Evolutionary conservation across 2,113 vertebrate species (phyloP).

Genomic region (Steatornis caripensis): DNA sequence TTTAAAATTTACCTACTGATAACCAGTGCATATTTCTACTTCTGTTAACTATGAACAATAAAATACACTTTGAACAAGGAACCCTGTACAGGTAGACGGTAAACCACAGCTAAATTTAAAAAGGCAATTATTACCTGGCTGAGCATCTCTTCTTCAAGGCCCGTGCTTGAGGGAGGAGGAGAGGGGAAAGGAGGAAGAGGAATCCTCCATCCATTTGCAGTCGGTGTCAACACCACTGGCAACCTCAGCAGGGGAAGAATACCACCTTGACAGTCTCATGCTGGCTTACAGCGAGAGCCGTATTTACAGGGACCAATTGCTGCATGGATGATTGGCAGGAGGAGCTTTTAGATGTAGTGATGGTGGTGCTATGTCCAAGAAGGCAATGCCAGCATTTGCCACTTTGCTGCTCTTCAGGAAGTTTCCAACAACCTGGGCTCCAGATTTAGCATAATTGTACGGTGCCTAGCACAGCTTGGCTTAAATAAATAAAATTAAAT

Average conservation of each 20-base stretch:
- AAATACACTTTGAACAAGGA: not conserved
- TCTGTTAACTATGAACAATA: not conserved
- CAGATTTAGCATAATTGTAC: not conserved
- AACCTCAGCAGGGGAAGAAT: not conserved
- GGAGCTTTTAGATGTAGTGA: not conserved
- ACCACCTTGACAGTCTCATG: not conserved
- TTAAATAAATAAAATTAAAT: not conserved
- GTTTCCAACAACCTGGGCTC: not conserved
- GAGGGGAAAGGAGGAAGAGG: not conserved
- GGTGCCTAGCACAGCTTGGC: not conserved
- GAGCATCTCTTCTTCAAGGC: not conserved
- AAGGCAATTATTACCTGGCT: not conserved
- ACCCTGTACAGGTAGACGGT: not conserved
- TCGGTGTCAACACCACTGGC: not conserved
- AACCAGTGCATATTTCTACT: not conserved
- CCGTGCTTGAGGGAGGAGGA: rapidly evolving
- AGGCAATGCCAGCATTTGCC: rapidly evolving
- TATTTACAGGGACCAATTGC: not conserved
- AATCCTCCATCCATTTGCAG: not conserved
- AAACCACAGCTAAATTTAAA: not conserved
- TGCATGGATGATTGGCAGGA: not conserved
- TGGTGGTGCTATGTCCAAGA: not conserved
- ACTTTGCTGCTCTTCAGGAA: not conserved
- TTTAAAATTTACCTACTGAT: not conserved
- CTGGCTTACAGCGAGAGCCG: not conserved